Percentiles rank a stretch among this genome's conserved stretches.
Conservation (phyloP, 1,140 invertebrate genomes). For the Latrodectus geometricus region DNA sequence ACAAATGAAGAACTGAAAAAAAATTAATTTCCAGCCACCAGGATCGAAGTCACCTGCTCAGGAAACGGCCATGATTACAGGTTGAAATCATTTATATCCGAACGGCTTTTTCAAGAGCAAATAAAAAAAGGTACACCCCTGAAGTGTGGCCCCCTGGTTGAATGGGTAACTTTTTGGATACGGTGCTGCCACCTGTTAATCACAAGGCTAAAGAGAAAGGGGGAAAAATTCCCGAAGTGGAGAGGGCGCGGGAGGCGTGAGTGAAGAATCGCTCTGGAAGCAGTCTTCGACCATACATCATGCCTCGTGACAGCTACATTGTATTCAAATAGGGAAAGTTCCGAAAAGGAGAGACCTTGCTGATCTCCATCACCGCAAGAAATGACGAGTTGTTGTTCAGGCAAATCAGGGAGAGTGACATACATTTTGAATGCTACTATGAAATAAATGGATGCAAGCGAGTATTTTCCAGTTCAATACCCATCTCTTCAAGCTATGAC, state of each 20-base stretch:
- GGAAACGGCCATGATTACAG: slow-evolving; percentile 26
- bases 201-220: slow-evolving; percentile 35
- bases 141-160: slow-evolving; percentile 14
- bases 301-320: slow-evolving; percentile 40
- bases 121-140: slow-evolving; percentile 9
- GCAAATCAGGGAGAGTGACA: no score
- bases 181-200: slow-evolving; percentile 61
- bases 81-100: slow-evolving; percentile 30
- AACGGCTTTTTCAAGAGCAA: no score
- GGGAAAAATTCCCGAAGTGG: slow-evolving; percentile 12
- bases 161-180: background rate
- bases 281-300: slow-evolving; percentile 41
- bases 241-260: slow-evolving; percentile 1
- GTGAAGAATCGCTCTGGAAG: slow-evolving; percentile 17
- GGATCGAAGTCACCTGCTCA: no score
- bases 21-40: no score
- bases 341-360: background rate
- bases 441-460: no score
- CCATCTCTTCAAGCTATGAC: no score
- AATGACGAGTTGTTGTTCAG: no score
- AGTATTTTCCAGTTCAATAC: no score
- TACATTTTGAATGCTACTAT: no score
- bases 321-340: slow-evolving; percentile 36
- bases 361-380: no score
- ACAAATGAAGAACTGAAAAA: no score